These are phyloP conservation scores for Branchellion lobata DNA, from an alignment of 2,888 invertebrate species.

Conservation along the genomic window DNA sequence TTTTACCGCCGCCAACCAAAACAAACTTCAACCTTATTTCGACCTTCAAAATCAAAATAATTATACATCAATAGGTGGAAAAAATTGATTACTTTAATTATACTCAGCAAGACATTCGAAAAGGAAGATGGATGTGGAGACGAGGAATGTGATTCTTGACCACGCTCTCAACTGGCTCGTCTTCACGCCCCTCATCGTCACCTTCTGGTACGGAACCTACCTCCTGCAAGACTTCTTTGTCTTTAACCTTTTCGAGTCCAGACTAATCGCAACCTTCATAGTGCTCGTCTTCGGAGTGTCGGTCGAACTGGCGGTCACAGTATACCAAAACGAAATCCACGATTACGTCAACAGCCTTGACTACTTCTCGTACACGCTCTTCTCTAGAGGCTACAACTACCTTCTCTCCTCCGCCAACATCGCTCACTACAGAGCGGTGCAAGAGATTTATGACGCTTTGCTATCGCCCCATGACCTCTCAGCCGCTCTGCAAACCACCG, in stretches of 20 bases:
- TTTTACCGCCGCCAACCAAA: too few species aligned
- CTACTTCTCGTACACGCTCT: conserved; percentile 33
- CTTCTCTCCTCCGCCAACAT: conserved; percentile 48
- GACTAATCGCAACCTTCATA: conserved; percentile 39
- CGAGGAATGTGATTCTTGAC: conserved; percentile 45
- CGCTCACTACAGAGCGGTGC: conserved; percentile 47
- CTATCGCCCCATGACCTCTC: conserved; percentile 16
- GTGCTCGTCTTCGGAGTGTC: conserved; percentile 45
- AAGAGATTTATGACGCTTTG: conserved; percentile 42
- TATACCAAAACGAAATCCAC: conserved; percentile 44
- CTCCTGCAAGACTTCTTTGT: conserved; percentile 41
- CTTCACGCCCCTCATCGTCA: conserved; percentile 49
- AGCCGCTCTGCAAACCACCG: conserved; percentile 43
- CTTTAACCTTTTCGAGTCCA: conserved; percentile 26
- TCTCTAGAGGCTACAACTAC: conserved; percentile 46
- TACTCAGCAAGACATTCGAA: too few species aligned
- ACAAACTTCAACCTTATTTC: too few species aligned
- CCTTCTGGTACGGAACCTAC: conserved; percentile 48
- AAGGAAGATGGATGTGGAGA: conserved; percentile 39
- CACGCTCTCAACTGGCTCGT: conserved; percentile 48
- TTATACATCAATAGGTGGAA: too few species aligned
- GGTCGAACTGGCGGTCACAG: conserved; percentile 44
- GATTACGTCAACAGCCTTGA: conserved; percentile 35
- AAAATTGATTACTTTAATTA: too few species aligned
- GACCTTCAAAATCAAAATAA: too few species aligned